Percentiles rank a stretch among this genome's conserved stretches.
These are phyloP conservation scores for Callipepla squamata DNA, from an alignment of 2,113 vertebrate species.

Conservation along the genomic window DNA sequence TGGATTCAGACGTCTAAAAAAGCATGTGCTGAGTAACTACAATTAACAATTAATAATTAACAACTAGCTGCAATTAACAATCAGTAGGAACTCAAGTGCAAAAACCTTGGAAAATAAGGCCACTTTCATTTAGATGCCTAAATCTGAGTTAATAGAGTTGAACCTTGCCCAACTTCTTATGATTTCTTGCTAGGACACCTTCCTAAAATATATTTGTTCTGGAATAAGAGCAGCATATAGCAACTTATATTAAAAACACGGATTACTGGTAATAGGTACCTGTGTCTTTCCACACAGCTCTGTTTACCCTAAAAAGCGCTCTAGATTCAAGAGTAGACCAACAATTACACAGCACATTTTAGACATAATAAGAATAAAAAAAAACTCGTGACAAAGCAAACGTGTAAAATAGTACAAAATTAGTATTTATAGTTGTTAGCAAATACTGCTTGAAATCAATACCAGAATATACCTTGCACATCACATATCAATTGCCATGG, in stretches of 20 bases:
- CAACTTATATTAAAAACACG: neutral
- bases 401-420: neutral
- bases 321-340: conserved; percentile 29
- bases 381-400: neutral
- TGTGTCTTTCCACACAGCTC: neutral
- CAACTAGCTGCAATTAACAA: neutral
- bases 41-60: conserved; percentile 18
- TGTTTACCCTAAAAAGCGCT: conserved; percentile 30
- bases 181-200: conserved; percentile 12
- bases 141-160: neutral
- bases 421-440: neutral
- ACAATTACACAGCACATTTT: conserved; percentile 37
- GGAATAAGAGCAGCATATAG: neutral
- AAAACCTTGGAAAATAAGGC: neutral
- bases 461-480: conserved; percentile 55
- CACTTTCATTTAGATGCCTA: neutral
- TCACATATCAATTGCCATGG: neutral
- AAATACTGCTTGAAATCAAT: conserved; percentile 11
- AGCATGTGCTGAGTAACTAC: neutral
- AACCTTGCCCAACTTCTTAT: neutral
- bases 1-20: neutral
- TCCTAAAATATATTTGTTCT: conserved; percentile 4
- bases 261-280: neutral
- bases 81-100: neutral
- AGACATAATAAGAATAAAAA: neutral